Evolutionary conservation across 2,797 vertebrate species (phyloP), one percentile per base, ranked within the genome.

Genomic region (Neosalanx taihuensis): DNA sequence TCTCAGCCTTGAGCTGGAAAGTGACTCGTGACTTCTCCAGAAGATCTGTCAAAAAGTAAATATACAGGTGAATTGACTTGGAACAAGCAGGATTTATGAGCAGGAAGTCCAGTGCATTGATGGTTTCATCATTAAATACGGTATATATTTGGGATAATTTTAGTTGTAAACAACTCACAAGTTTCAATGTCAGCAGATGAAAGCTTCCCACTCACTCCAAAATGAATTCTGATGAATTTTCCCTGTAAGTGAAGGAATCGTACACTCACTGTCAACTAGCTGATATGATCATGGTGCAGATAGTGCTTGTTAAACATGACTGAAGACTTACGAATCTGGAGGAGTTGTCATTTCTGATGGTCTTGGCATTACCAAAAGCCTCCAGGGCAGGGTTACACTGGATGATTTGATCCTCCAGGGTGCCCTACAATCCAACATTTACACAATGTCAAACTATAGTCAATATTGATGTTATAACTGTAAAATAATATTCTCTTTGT

Each of bases 171-270:
- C 15, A 5, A 86, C 94, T 94, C 83, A 96, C 95, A 96, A 20
- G 94, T 96, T 77, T 94, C 93, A 78, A 94, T 93, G 77, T 94
- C 93, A 1, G 93, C 93, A 60, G 93, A 94, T 23, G 93, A 90
- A 77, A 94, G 71, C 74, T 94, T 96, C 18, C 95, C 95, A 56
- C 90, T 95, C 72, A 93, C 90, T 49, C 91, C 94, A 71, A 96
- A 96, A 82, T 95, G 95, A 82, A 95, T 96, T 78, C 95, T 89
- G 82, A 95, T 96, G 81, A 96, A 96, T 88, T 96, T 96, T 75
- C 94, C 95, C 93, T 95, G 65, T 60, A 62, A 65, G 57, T 56
- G 18, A 56, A 56, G 51, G 1, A 18, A 33, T 23, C 13, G 31
- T 17, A 64, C 1, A 61, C 12, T 15, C 3, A 18, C 7, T 53